phyloP scores from a whole-genome alignment of 2,888 invertebrate species.

The Electrophaes corylata region DNA sequence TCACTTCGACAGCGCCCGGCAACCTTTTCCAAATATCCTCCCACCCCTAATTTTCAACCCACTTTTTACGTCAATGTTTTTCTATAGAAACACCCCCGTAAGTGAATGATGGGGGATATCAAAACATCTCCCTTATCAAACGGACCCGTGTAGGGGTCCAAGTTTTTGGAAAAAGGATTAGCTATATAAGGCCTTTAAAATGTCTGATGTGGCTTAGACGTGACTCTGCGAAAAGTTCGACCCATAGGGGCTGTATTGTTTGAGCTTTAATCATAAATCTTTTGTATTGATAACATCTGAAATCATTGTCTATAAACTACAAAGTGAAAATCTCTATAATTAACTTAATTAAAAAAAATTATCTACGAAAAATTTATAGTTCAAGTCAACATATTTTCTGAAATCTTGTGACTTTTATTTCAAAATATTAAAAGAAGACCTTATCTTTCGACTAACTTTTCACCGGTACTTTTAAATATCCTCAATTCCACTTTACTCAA shows the following conservation, averaged over 20 bases:
- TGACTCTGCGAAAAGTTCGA: slow-evolving; percentile 46
- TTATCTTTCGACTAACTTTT: no score
- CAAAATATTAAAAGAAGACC: no score
- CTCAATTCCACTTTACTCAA: neutral
- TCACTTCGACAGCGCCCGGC: slow-evolving; percentile 81
- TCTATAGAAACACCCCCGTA: slow-evolving; percentile 73
- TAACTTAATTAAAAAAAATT: neutral
- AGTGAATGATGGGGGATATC: slow-evolving; percentile 80
- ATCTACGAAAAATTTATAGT: neutral
- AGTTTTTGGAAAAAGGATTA: slow-evolving; percentile 80
- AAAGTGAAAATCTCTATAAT: neutral
- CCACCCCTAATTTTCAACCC: slow-evolving; percentile 72
- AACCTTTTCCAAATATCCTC: slow-evolving; percentile 68
- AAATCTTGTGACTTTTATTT: no score
- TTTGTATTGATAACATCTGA: slow-evolving; percentile 10
- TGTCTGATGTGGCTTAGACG: slow-evolving; percentile 49
- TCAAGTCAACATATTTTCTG: no score
- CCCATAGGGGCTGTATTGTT: slow-evolving; percentile 37
- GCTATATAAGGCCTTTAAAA: slow-evolving; percentile 65
- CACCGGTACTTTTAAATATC: neutral
- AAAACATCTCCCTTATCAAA: slow-evolving; percentile 80
- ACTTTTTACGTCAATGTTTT: slow-evolving; percentile 84
- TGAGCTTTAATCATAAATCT: slow-evolving; percentile 15
- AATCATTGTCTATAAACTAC: neutral
- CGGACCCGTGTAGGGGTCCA: slow-evolving; percentile 56